Conservation (phyloP, 2,797 vertebrate genomes). For the Micromesistius poutassou region DNA sequence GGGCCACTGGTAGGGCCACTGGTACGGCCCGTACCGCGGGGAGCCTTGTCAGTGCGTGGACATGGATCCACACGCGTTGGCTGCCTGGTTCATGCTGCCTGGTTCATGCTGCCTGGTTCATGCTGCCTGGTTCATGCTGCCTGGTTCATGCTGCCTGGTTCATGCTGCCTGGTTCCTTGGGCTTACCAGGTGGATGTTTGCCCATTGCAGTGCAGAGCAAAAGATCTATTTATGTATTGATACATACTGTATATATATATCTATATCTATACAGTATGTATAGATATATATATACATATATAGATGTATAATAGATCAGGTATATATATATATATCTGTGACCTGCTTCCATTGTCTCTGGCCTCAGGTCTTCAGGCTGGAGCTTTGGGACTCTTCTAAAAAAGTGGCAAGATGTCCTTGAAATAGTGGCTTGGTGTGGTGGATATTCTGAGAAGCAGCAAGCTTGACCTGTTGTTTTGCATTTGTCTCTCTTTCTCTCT, state of each 20-base stretch:
- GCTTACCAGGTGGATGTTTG: too few species aligned
- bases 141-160: too few species aligned
- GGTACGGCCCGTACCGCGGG: too few species aligned
- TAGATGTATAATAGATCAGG: conserved; percentile 3
- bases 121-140: too few species aligned
- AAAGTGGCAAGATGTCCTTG: conserved; percentile 28
- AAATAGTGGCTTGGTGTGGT: conserved; percentile 18
- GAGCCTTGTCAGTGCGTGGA: too few species aligned
- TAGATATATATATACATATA: background rate
- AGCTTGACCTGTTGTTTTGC: conserved; percentile 18
- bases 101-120: too few species aligned
- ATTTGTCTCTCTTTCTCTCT: background rate
- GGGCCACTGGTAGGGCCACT: too few species aligned
- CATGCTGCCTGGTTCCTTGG: too few species aligned
- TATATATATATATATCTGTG: conserved; percentile 34
- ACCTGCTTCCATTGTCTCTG: conserved; percentile 51
- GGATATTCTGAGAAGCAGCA: conserved; percentile 19
- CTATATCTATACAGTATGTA: too few species aligned
- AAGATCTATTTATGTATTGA: too few species aligned
- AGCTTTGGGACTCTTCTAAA: conserved; percentile 34
- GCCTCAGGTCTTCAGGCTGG: conserved; percentile 28
- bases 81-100: too few species aligned
- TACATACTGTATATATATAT: background rate
- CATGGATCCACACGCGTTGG: too few species aligned
- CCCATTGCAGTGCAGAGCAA: background rate